Evolutionary conservation across 1,140 invertebrate genomes (phyloP).

Genomic region (Pogonognathellus flavescens): DNA sequence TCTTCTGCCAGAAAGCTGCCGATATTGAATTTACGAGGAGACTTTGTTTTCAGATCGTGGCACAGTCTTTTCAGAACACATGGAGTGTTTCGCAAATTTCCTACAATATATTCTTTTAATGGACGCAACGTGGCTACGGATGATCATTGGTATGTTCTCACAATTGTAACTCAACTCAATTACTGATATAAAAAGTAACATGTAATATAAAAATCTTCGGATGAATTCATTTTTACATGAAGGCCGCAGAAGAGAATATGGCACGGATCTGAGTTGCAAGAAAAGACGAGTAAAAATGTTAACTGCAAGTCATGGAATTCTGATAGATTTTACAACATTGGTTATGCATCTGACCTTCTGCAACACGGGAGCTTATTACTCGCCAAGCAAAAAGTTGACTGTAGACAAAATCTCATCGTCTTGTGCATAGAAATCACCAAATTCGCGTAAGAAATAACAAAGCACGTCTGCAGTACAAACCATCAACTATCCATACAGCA

Average conservation of each 20-base stretch:
- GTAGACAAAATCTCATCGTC: slow-evolving; percentile 88
- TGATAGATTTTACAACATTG: slow-evolving; percentile 78
- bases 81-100: slow-evolving; percentile 84
- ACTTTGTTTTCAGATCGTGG: slow-evolving; percentile 94
- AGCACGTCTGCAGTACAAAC: neutral
- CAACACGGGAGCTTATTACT: slow-evolving; percentile 78
- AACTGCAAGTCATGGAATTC: slow-evolving; percentile 92
- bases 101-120: slow-evolving; percentile 94
- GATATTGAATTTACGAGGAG: slow-evolving; percentile 91
- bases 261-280: slow-evolving; percentile 89
- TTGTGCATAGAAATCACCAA: slow-evolving; percentile 90
- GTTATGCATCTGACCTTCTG: slow-evolving; percentile 85
- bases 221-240: neutral
- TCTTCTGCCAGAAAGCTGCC: slow-evolving; percentile 87
- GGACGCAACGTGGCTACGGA: slow-evolving; percentile 92
- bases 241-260: slow-evolving; percentile 94
- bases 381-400: slow-evolving; percentile 81
- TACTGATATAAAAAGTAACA: no score
- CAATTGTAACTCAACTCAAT: no score
- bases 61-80: slow-evolving; percentile 89
- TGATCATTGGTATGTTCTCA: slow-evolving; percentile 81
- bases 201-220: neutral
- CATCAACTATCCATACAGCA: no score
- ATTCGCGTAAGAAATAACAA: neutral
- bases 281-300: slow-evolving; percentile 71